These are phyloP conservation scores for Pristionchus mayeri DNA, from an alignment of 2,888 invertebrate species.

Conservation along the genomic window DNA sequence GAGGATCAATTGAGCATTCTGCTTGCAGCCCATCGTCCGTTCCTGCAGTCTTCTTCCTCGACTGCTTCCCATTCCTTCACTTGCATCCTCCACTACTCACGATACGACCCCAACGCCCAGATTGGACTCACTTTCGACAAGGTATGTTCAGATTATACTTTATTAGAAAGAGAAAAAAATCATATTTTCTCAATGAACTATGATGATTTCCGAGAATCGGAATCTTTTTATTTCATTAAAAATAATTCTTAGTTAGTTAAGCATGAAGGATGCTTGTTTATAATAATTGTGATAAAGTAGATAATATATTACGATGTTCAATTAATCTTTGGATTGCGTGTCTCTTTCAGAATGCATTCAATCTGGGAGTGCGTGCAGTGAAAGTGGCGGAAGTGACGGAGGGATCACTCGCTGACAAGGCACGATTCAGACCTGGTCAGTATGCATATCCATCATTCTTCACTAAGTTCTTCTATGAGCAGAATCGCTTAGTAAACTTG, in stretches of 20 bases:
- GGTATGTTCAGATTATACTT: not conserved
- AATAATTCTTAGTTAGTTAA: too few species aligned
- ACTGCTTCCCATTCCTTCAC: constrained; percentile 66
- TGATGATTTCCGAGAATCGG: too few species aligned
- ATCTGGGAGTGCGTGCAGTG: constrained; percentile 58
- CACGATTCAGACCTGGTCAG: constrained; percentile 65
- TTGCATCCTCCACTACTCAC: constrained; percentile 63
- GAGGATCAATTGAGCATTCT: not conserved
- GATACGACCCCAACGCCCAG: constrained; percentile 64
- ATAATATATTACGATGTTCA: not conserved
- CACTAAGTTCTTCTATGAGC: constrained; percentile 17
- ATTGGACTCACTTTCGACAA: constrained; percentile 67
- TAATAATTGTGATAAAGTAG: not conserved
- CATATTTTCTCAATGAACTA: not conserved
- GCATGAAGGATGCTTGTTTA: too few species aligned
- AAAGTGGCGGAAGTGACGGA: constrained; percentile 63
- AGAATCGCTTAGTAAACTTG: too few species aligned
- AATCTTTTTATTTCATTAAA: too few species aligned
- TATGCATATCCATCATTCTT: not conserved
- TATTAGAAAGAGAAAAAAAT: not conserved
- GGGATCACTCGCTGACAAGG: constrained; percentile 69
- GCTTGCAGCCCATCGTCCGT: constrained; percentile 58
- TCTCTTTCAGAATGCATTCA: constrained; percentile 47
- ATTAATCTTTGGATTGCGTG: not conserved
- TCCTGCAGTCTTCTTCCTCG: constrained; percentile 58